These are phyloP conservation scores for Rallus limicola DNA, from an alignment of 2,113 vertebrate genomes.

Conservation along the genomic window DNA sequence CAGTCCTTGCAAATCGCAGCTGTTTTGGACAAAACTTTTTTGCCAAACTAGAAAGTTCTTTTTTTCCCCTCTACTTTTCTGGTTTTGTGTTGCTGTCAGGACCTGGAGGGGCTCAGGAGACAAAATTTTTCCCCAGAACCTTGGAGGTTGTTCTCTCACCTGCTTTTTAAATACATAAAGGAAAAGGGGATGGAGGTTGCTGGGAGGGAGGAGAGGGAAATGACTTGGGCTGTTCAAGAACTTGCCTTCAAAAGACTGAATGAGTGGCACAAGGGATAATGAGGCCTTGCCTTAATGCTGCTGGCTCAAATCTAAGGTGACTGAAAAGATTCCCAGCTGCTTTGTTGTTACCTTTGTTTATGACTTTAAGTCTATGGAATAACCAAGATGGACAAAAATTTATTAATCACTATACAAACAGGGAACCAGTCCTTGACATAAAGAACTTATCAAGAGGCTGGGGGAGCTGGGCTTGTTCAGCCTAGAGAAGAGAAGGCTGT, in stretches of 20 bases:
- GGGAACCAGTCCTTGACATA: not conserved
- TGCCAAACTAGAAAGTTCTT: not conserved
- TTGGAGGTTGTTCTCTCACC: not conserved
- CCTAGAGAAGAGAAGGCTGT: too few relatives aligned
- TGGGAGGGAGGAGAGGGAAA: not conserved
- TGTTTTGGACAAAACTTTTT: constrained; percentile 34
- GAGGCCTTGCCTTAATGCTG: not conserved
- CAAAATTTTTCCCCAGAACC: not conserved
- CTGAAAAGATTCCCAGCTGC: not conserved
- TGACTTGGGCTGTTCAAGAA: not conserved
- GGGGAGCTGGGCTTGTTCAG: too few relatives aligned
- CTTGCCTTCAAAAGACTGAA: not conserved
- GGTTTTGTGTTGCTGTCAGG: not conserved
- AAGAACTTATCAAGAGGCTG: not conserved
- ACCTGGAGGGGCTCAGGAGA: not conserved
- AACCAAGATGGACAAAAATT: not conserved
- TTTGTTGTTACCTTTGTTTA: not conserved
- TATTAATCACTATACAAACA: not conserved
- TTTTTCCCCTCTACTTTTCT: not conserved
- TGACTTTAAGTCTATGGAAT: not conserved
- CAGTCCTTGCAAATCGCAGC: constrained; percentile 24
- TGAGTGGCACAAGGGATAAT: not conserved
- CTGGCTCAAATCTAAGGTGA: not conserved
- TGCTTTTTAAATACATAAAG: not conserved
- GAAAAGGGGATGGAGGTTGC: not conserved